Evolutionary conservation across 1,140 invertebrate genomes (phyloP), one percentile per base, ranked within the genome.

Genomic region (Magallana gigas): DNA sequence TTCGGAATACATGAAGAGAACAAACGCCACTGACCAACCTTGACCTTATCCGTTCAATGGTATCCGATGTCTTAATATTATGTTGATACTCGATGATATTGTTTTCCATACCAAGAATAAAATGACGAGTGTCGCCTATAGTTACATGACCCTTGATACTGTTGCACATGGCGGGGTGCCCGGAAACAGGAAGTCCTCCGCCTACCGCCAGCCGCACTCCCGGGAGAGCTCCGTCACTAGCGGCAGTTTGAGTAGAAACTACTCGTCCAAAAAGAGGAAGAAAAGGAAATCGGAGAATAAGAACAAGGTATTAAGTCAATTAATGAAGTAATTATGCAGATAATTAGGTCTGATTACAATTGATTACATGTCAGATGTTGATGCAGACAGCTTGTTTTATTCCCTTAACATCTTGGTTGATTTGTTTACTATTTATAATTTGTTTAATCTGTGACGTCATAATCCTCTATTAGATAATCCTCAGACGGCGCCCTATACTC

Each of bases 41-140:
- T 48, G 36, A 48, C 36, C 64, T 23, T 71, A 12, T 71, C 23
- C 36, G 29, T 76, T 29, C 18, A 76, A 76, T 29, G 68, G 68
- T 76, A 29, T 23, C 68, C 23, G 36, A 76, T 29, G 68, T 29
- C 64, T 11, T 29, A 76, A 83, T 84, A 84, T 29, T 84, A 84
- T 84, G 83, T 84, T 84, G 83, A 84, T 84, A 84, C 14, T 84
- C 60, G 57, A 84, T 60, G 57, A 84, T 84, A 7, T 84, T 59
- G 56, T 60, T 60, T 23, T 60, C 68, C 36, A 29, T 23, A 18
- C 57, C 11, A 58, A 29, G 58, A 29, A 76, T 36, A 76, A 84
- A 16, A 84, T 84, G 83, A 62, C 83, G 8, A 84, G 59, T 59
- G 83, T 84, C 18, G 83, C 83, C 60, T 84, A 84, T 60, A 84